Base-by-base conservation (phyloP, 23 tunicate genomes). In the Trididemnum clinides region DNA sequence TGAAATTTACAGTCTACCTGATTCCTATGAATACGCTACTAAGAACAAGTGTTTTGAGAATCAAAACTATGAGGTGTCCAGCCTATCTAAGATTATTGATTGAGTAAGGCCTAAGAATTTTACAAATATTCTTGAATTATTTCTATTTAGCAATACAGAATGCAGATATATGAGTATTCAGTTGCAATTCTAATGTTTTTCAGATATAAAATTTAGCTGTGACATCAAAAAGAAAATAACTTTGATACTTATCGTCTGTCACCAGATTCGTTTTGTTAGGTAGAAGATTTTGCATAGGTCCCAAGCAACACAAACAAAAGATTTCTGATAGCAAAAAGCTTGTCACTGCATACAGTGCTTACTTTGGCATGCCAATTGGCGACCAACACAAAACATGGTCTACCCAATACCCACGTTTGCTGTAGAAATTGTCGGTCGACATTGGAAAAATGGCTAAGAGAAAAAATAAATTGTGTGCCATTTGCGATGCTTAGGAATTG, bases 331-430 rank as follows among this genome's bases (percentile, higher is more conserved):
- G 23, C 71, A 63, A 18, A 22, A 63, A 63, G 22, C 77, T 70
- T 70, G 77, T 70, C 77, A 70, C 39, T 70, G 37, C 77, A 21
- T 70, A 70, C 38, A 70, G 39, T 70, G 77, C 77, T 10, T 70
- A 70, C 77, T 70, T 70, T 70, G 77, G 77, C 36, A 70, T 70
- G 77, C 77, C 77, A 12, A 70, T 70, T 19, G 36, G 77, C 77
- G 37, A 28, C 38, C 77, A 70, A 70, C 37, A 70, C 77, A 70
- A 70, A 70, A 33, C 77, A 70, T 33, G 77, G 77, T 70, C 77
- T 70, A 7, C 39, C 30, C 77, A 70, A 36, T 70, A 7, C 39
- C 30, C 77, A 70, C 30, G 38, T 70, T 70, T 70, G 77, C 77
- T 70, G 77, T 70, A 33, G 77, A 70, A 70, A 37, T 70, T 70